Conservation (phyloP, 2,113 vertebrate species). For the Orcinus orca region DNA sequence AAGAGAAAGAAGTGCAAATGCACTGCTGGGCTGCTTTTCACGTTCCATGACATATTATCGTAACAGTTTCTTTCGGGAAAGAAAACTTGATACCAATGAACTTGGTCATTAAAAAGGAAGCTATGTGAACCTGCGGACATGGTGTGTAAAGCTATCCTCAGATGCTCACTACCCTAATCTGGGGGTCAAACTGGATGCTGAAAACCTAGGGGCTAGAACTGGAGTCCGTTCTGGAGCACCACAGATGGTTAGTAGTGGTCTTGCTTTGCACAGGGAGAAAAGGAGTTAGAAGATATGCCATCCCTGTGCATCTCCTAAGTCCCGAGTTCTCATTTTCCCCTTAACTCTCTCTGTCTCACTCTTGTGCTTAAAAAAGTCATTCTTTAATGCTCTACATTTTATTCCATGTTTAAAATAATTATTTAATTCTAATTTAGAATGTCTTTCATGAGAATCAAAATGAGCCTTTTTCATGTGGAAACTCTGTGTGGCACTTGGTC, state of each 20-base stretch:
- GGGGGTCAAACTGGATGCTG: neutral
- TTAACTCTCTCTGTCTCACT: neutral
- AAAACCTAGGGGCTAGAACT: neutral
- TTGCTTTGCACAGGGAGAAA: neutral
- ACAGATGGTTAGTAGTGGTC: neutral
- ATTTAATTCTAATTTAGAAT: neutral
- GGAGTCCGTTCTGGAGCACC: too few species aligned
- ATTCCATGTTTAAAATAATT: neutral
- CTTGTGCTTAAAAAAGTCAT: neutral
- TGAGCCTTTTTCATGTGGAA: neutral
- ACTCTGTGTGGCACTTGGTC: neutral
- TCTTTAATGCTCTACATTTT: neutral
- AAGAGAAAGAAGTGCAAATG: neutral
- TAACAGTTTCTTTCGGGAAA: neutral
- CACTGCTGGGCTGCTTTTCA: neutral
- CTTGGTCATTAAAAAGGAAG: neutral
- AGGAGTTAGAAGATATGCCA: neutral
- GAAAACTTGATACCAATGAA: neutral
- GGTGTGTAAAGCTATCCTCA: neutral
- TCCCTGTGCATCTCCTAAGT: neutral
- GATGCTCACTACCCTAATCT: neutral
- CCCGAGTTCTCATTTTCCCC: neutral
- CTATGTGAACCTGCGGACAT: neutral
- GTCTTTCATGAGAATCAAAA: slow-evolving; percentile 6
- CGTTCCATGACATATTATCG: neutral